These are phyloP conservation scores for Agrochola litura DNA, from an alignment of 2,888 invertebrate genomes.

Conservation along the genomic window DNA sequence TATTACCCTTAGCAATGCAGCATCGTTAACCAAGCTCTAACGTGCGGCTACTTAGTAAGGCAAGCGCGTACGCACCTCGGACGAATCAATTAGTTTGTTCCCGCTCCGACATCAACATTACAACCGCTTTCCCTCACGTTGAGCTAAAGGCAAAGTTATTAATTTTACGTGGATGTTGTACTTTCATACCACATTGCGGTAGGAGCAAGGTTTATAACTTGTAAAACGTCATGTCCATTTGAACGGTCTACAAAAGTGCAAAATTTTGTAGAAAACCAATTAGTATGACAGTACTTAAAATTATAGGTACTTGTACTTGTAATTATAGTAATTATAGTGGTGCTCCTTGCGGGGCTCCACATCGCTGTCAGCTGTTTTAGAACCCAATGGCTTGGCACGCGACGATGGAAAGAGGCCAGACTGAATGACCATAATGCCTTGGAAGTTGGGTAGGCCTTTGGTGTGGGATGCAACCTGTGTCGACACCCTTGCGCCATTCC, in stretches of 20 bases:
- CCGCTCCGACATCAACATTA: slow-evolving; percentile 39
- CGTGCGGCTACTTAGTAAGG: slow-evolving; percentile 52
- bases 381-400: too few relatives aligned
- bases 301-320: not conserved
- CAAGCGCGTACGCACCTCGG: slow-evolving; percentile 56
- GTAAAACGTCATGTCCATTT: slow-evolving; percentile 8
- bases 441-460: too few relatives aligned
- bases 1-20: slow-evolving; percentile 16
- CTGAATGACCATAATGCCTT: too few relatives aligned
- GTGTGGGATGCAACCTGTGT: too few relatives aligned
- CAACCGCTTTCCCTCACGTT: slow-evolving; percentile 47
- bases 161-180: slow-evolving; percentile 39
- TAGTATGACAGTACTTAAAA: not conserved
- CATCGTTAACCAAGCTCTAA: slow-evolving; percentile 47
- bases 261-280: not conserved
- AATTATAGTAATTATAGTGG: too few relatives aligned
- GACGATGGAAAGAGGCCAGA: too few relatives aligned
- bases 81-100: slow-evolving; percentile 61
- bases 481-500: too few relatives aligned
- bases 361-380: too few relatives aligned
- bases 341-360: too few relatives aligned
- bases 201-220: slow-evolving; percentile 8
- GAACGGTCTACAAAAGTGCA: not conserved
- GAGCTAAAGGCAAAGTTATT: slow-evolving; percentile 40
- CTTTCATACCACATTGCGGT: slow-evolving; percentile 39